Evolutionary conservation across 2,797 vertebrate species (phyloP).

Genomic region (Acanthis flammea): DNA sequence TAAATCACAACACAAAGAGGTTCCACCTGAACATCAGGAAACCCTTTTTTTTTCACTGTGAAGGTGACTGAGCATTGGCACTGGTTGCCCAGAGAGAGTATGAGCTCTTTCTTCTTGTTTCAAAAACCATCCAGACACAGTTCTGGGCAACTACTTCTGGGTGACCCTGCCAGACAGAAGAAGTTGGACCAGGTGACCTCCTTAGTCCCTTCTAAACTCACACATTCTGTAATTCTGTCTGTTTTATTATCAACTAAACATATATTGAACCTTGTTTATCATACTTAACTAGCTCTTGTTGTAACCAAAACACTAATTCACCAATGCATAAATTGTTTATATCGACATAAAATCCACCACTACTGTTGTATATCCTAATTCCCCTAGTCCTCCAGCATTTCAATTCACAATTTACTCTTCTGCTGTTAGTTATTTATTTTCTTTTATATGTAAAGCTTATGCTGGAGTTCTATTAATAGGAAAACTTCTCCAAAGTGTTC

Average conservation of each 20-base stretch:
- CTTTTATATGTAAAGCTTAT: neutral
- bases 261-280: neutral
- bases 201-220: neutral
- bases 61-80: neutral
- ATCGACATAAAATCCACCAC: neutral
- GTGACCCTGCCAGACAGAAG: neutral
- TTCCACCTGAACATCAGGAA: rapidly evolving
- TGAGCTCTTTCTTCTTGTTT: neutral
- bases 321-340: neutral
- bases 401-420: neutral
- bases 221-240: neutral
- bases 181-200: neutral
- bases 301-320: neutral
- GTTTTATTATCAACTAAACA: neutral
- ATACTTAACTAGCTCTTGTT: neutral
- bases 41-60: neutral
- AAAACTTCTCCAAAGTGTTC: neutral
- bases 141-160: neutral
- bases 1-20: neutral
- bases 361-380: neutral
- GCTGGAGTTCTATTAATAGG: neutral
- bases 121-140: neutral
- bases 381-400: neutral
- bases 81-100: neutral
- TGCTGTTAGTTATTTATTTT: neutral